Base-by-base conservation (phyloP, 2,888 invertebrate genomes). In the Meteorus cinctellus region DNA sequence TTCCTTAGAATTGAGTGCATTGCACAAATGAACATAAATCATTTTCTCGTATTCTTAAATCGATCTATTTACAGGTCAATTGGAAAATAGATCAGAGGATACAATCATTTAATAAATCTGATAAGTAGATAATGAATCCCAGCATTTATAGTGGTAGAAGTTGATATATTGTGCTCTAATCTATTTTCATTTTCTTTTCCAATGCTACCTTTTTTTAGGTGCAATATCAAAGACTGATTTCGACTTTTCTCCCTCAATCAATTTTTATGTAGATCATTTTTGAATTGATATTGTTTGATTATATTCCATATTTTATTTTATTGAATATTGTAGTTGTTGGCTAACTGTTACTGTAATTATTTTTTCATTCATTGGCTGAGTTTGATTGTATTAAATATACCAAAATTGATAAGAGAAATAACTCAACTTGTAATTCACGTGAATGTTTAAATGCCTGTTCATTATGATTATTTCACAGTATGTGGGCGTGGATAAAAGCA, bases 401-500 rank as follows among this genome's bases (percentile, higher is more conserved):
- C 2, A 55, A 55, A 19, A 24, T 19, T 55, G 19, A 55, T 8
- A 16, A 5, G n/a, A n/a, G 3, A 48, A 48, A n/a, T 0, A 48
- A 48, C 16, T 48, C 2, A 45, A 10, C 12, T 12, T 45, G 12
- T 14, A 10, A 3, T 14, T 2, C 1, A 48, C n/a, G n/a, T 60
- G 27, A 27, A 60, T 45, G 34, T 34, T 4, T 34, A 34, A 4
- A 41, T 41, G 12, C 2, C 4, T 41, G 1, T 55, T 27, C 24
- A 29, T 59, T 16, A 16, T 66, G 34, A 59, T 62, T 45, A 27
- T 72, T 62, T 78, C 75, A 65, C 80, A 95, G 95, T 85, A 86
- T 95, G 19, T 93, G 94, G 93, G 92, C 93, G 72, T 95, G 95
- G 95, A 90, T 96, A 76, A 93, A 92, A 89, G 95, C 95, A 12